phyloP scores from a whole-genome alignment of 1,140 invertebrate genomes.

The Saxidomus purpurata region DNA sequence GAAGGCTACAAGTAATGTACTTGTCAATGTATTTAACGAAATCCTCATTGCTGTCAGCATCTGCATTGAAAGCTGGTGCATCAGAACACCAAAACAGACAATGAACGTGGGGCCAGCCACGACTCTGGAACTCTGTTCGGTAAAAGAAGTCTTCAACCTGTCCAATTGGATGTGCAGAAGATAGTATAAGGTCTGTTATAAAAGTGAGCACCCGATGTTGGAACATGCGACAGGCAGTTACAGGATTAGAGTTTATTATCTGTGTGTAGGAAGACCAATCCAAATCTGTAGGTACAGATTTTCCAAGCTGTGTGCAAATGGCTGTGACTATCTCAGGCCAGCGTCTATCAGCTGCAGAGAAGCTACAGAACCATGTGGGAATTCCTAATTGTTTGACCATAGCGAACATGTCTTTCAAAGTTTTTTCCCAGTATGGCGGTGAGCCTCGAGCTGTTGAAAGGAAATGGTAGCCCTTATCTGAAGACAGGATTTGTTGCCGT shows the following conservation, averaged over 20 bases:
- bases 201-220: neutral
- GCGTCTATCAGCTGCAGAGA: constrained; percentile 27
- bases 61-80: neutral
- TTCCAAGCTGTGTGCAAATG: constrained; percentile 10
- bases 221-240: constrained; percentile 19
- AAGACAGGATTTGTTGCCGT: neutral
- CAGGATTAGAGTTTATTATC: constrained; percentile 6
- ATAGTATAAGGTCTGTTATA: constrained; percentile 10
- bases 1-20: neutral
- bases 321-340: constrained; percentile 32
- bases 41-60: constrained; percentile 26
- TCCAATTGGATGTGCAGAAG: constrained; percentile 2
- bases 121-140: constrained; percentile 31
- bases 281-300: constrained; percentile 1
- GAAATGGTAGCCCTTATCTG: constrained; percentile 9
- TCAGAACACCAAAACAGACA: constrained; percentile 19
- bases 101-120: constrained; percentile 22
- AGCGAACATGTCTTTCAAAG: constrained; percentile 15
- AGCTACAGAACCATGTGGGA: constrained; percentile 28
- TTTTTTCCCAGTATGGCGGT: constrained; percentile 30
- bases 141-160: neutral
- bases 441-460: constrained; percentile 6
- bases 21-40: no score
- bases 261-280: constrained; percentile 15
- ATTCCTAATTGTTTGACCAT: no score